Evolutionary conservation across 2,113 vertebrate species (phyloP), one percentile per base, ranked within the genome.

Genomic region (Dicentrarchus labrax): DNA sequence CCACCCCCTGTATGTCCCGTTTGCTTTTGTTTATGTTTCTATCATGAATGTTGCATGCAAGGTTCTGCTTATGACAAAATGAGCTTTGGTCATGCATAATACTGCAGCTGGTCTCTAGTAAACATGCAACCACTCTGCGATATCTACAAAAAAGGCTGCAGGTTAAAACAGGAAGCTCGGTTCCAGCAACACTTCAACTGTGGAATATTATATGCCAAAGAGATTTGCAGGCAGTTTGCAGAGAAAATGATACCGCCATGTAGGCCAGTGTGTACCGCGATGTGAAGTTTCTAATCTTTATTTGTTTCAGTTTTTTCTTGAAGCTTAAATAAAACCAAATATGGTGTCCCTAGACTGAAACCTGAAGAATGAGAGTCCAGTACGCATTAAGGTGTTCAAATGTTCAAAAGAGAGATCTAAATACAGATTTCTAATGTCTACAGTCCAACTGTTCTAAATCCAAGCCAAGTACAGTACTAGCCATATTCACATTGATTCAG

Each of bases 181-280:
- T 70, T 80, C 50, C 67, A 72, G 73, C 57, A 72, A 64, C 53
- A 78, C 50, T 54, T 72, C 17, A 74, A 54, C 16, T 39, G 21
- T 76, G 57, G 48, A 83, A n/a, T 66, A 2, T 56, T 8, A 74
- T 78, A n/a, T 82, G 47, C 53, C 67, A 30, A 51, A 56, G 38
- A 72, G n/a, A 67, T 71, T 73, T 74, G 76, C 66, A 84, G 70
- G 56, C 74, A 82, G 59, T 76, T 84, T 80, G 67, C 62, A 87
- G 72, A 83, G 41, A 85, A 72, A 76, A 82, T 64, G 67, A 78
- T 62, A 48, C 19, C 21, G 30, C 19, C 30, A 22, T 61, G 16
- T 5, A 36, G 38, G 54, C 50, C 45, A 78, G 62, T 8, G 56
- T 88, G 77, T 59, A 24, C 13, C 21, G 53, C 38, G 22, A 30